These are phyloP conservation scores for Ptilorrhoa leucosticta DNA, from an alignment of 2,113 vertebrate species.

Conservation along the genomic window DNA sequence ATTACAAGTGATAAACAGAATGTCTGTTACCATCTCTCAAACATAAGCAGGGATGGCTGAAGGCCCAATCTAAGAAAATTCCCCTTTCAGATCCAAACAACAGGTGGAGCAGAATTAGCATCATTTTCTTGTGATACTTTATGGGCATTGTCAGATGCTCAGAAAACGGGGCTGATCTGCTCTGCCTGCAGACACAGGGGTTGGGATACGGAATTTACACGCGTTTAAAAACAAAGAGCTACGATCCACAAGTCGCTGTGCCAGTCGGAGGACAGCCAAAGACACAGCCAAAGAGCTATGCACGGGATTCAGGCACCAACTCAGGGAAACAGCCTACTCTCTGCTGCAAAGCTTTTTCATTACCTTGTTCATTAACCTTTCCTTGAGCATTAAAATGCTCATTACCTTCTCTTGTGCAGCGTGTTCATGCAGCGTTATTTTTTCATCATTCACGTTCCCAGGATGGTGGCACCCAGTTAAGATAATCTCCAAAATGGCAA, in stretches of 20 bases:
- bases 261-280: not conserved
- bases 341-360: not conserved
- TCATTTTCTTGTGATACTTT: not conserved
- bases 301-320: not conserved
- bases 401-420: not conserved
- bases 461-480: not conserved
- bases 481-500: not conserved
- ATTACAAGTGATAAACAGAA: slow-evolving; percentile 28
- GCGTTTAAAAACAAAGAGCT: not conserved
- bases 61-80: not conserved
- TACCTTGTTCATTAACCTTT: slow-evolving; percentile 43
- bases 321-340: not conserved
- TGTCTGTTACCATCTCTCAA: slow-evolving; percentile 25
- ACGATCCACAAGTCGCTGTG: not conserved
- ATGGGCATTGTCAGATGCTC: not conserved
- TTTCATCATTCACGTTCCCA: not conserved
- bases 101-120: not conserved
- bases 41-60: not conserved
- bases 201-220: not conserved
- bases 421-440: not conserved
- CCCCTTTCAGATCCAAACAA: not conserved
- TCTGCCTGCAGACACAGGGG: not conserved
- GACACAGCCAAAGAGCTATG: not conserved
- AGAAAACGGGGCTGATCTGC: not conserved
- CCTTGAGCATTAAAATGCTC: not conserved